Evolutionary conservation across 1,140 invertebrate genomes (phyloP), one percentile per base, ranked within the genome.

Genomic region (Acromyrmex heyeri): DNA sequence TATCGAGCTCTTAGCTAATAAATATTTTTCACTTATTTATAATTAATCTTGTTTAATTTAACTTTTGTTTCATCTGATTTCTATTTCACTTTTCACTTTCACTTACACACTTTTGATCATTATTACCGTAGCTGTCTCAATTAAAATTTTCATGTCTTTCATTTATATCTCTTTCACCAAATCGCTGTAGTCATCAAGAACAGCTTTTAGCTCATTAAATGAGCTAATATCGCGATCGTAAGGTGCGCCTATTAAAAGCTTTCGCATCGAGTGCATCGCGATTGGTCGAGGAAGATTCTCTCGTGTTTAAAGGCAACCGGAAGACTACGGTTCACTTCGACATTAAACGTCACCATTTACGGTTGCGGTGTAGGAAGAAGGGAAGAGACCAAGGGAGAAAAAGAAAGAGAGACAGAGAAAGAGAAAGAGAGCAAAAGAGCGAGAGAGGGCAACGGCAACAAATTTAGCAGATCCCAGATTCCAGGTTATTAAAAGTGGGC

Each of bases 401-500:
- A 72, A 30, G 50, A 55, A 67, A 48, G 69, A 64, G 16, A n/a
- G 1, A 61, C 62, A 18, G 59, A 12, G 27, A 30, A 30, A 30
- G 27, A 14, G 89, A 53, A 6, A 24, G 1, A 38, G 83, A 48
- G 55, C 7, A 53, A 18, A 88, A 62, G n/a, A 34, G 3, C 24
- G 65, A 53, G 61, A 53, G 76, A 70, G 59, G 78, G 38, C 24
- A 50, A 57, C 59, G 27, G 92, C 91, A 61, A 59, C 93, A 94
- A 94, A 94, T 94, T 93, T 94, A 94, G 87, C 90, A 24, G 78
- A 92, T 92, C 92, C 91, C 90, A 92, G 88, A 93, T 94, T 94
- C 93, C 94, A 94, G 93, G 87, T 95, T 95, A 94, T 95, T 95
- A 94, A 94, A 94, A 94, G 94, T 94, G 83, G 94, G 94, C 92